Percentiles rank a stretch among this genome's conserved stretches.
phyloP scores from a whole-genome alignment of 2,113 vertebrate genomes.

The Sander vitreus region DNA sequence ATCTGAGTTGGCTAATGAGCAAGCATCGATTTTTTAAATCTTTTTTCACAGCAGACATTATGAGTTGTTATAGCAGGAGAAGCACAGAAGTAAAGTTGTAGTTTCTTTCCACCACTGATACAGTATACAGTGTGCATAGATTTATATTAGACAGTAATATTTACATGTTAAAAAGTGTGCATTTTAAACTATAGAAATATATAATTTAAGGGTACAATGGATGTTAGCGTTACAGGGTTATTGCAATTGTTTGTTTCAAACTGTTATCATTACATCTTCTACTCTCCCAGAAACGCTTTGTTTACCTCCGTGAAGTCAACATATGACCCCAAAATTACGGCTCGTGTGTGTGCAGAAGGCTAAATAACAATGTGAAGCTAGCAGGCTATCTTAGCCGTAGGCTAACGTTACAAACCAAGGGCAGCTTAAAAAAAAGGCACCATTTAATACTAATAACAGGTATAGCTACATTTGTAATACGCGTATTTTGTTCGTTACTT shows the following conservation, averaged over 20 bases:
- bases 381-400: constrained; percentile 23
- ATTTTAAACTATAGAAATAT: too few relatives aligned
- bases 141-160: too few relatives aligned
- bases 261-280: not conserved
- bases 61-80: too few relatives aligned
- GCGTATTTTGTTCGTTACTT: not conserved
- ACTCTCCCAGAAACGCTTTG: not conserved
- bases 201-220: too few relatives aligned
- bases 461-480: not conserved
- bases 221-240: too few relatives aligned
- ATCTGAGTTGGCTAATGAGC: too few relatives aligned
- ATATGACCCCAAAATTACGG: not conserved
- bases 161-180: too few relatives aligned
- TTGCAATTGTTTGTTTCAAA: not conserved
- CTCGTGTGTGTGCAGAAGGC: not conserved
- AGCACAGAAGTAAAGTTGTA: too few relatives aligned
- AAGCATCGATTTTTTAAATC: too few relatives aligned
- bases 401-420: constrained; percentile 21
- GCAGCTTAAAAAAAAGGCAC: not conserved
- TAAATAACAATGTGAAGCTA: not conserved
- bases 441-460: fast-evolving
- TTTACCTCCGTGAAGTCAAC: not conserved
- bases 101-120: too few relatives aligned
- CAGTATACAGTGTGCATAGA: too few relatives aligned
- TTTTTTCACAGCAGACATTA: too few relatives aligned